Evolutionary conservation across 2,113 vertebrate species (phyloP).

Genomic region (Tragelaphus scriptus): DNA sequence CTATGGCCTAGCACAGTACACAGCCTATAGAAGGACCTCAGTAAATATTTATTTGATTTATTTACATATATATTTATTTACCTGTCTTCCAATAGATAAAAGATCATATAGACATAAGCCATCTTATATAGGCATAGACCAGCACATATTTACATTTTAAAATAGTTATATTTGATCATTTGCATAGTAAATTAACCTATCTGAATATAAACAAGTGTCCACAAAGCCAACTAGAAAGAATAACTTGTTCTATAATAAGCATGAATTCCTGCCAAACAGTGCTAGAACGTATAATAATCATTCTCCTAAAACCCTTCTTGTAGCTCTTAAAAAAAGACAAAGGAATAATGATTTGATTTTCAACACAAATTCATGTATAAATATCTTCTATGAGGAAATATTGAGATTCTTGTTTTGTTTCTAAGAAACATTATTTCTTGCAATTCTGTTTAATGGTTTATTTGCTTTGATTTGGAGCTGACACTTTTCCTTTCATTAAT

Average conservation of each 20-base stretch:
- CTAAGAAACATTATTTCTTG: constrained; percentile 34
- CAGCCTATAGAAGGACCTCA: neutral
- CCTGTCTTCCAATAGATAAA: constrained; percentile 16
- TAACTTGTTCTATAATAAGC: constrained; percentile 8
- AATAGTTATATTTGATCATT: neutral
- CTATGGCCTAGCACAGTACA: neutral
- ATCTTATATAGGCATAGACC: neutral
- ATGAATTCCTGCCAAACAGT: neutral
- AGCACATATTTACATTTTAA: constrained; percentile 3
- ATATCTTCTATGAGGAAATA: neutral
- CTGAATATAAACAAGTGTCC: constrained; percentile 6
- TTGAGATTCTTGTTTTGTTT: constrained; percentile 30
- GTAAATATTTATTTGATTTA: neutral
- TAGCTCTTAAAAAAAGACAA: constrained; percentile 22
- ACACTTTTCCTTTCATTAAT: constrained; percentile 14
- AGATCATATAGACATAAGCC: neutral
- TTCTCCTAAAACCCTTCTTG: neutral
- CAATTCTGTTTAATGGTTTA: neutral
- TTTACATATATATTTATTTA: neutral
- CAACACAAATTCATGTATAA: neutral
- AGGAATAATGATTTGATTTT: neutral
- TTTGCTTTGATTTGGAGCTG: constrained; percentile 31
- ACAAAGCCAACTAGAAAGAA: constrained; percentile 13
- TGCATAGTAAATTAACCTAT: constrained; percentile 17
- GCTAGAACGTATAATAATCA: neutral